Evolutionary conservation across 2,888 invertebrate genomes (phyloP), one percentile per base, ranked within the genome.

Genomic region (Mimachlamys varia): DNA sequence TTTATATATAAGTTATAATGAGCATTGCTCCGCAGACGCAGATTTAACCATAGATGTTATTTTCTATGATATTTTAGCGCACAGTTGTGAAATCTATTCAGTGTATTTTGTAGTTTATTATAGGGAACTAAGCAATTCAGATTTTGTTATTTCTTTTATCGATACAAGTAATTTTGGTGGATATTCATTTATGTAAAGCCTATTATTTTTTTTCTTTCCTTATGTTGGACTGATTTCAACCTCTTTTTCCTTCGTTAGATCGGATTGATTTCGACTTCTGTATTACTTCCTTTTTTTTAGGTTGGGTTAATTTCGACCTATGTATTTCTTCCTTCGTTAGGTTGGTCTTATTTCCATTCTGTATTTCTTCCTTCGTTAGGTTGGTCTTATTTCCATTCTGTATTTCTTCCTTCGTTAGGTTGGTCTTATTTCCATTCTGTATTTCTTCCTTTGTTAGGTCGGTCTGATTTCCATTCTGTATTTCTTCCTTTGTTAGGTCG

Each of bases 281-380:
- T 27, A 27, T 76, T 76, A 1, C 7, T 58, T 58, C 33, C 12
- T n/a, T n/a, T 76, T 19, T 27, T 3, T 76, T 27, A 76, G 76
- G 76, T 76, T 27, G 76, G 76, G 76, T 13, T 76, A 10, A 76
- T 76, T 33, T 76, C 76, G 76, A 76, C 76, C 33, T 76, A n/a
- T 7, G 10, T 27, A 27, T 76, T 76, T 7, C 7, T 58, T 58
- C 33, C 12, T 76, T 19, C 27, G 22, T 76, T 27, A 76, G 76
- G 76, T 76, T 27, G 76, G 76, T 33, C 27, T 76, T 4, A 76
- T 76, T 33, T 76, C 76, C 33, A 76, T n/a, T n/a, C n/a, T 7
- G 10, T 27, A 27, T 76, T 76, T 7, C 7, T 58, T 58, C 33
- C 12, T 76, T 19, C 27, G 22, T 76, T 27, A 76, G 76, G 76